A percentile compares a stretch with the other conserved stretches of the same genome.
Conservation (phyloP, 2,888 invertebrate genomes). For the Archips xylosteana region DNA sequence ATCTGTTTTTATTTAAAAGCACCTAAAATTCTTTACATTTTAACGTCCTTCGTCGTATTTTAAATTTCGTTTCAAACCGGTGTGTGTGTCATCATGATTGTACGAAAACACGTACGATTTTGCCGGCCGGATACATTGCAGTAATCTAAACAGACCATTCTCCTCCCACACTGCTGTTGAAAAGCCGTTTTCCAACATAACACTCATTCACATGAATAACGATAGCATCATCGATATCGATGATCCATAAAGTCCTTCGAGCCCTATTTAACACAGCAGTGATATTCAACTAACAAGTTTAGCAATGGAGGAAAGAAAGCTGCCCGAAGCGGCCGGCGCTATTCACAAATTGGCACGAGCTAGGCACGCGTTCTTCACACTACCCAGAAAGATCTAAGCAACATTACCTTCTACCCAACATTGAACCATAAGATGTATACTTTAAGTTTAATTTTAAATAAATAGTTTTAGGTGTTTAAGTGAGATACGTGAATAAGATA, state of each 20-base stretch:
- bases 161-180: no score
- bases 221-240: conserved; percentile 58
- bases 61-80: no score
- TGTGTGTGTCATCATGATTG: no score
- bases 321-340: conserved; percentile 80
- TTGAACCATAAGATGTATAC: conserved; percentile 45
- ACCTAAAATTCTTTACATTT: no score
- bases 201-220: neutral
- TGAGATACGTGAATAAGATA: conserved; percentile 50
- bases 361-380: conserved; percentile 71
- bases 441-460: conserved; percentile 44
- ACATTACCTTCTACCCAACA: conserved; percentile 45
- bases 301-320: conserved; percentile 83
- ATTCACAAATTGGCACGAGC: conserved; percentile 85
- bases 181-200: no score
- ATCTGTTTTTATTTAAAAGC: no score
- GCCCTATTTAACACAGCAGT: conserved; percentile 71
- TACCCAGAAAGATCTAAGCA: conserved; percentile 53
- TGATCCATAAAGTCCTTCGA: conserved; percentile 50
- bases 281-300: conserved; percentile 82
- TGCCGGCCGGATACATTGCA: no score
- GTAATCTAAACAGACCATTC: no score
- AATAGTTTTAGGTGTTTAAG: conserved; percentile 42
- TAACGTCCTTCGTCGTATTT: no score
- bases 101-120: no score